A percentile compares a stretch with the other conserved stretches of the same genome.
Evolutionary conservation across 2,888 invertebrate species (phyloP).

Genomic region (Dusona sp.): DNA sequence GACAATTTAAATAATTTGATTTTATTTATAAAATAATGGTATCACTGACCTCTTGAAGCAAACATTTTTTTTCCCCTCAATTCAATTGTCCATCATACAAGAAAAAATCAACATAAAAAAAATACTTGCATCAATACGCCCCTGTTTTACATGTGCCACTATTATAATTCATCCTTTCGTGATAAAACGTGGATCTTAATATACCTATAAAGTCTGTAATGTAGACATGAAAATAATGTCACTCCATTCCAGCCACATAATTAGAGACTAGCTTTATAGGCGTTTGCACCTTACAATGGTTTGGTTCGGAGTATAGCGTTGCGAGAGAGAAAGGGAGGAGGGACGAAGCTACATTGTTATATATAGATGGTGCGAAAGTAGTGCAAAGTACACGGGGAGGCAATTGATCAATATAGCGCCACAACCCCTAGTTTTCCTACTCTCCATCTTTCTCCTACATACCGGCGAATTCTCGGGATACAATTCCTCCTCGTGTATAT

Average conservation of each 20-base stretch:
- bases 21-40: background rate
- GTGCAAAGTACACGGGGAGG: conserved; percentile 84
- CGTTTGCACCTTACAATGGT: background rate
- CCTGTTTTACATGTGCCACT: background rate
- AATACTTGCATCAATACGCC: background rate
- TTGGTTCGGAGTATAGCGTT: conserved; percentile 3
- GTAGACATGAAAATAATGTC: conserved; percentile 7
- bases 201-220: background rate
- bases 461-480: conserved; percentile 33
- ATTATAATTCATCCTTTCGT: background rate
- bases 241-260: background rate
- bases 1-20: background rate
- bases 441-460: conserved; percentile 67
- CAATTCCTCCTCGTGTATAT: conserved; percentile 20
- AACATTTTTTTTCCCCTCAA: background rate
- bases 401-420: conserved; percentile 85
- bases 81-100: background rate
- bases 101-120: background rate
- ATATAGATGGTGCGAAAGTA: conserved; percentile 81
- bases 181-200: background rate
- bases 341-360: conserved; percentile 64
- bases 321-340: background rate
- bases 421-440: conserved; percentile 77
- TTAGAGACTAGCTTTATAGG: conserved; percentile 11
- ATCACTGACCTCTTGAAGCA: background rate